phyloP scores from a whole-genome alignment of 2,888 invertebrate genomes.

The Saturnia pavonia region DNA sequence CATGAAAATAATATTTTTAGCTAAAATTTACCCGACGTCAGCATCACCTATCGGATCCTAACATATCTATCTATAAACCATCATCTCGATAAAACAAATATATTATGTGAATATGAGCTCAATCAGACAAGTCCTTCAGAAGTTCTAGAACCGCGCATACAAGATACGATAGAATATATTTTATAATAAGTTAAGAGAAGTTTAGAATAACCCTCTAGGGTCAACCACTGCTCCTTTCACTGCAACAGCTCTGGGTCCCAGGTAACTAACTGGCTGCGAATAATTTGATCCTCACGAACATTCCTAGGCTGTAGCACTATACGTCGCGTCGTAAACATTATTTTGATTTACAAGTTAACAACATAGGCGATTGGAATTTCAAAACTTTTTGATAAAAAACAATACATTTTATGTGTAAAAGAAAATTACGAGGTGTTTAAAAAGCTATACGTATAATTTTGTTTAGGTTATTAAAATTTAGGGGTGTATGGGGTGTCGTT shows the following conservation, averaged over 20 bases:
- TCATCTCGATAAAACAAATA: too few species aligned
- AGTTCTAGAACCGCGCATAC: too few species aligned
- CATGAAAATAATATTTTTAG: too few species aligned
- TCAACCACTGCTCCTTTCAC: constrained; percentile 41
- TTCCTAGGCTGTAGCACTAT: constrained; percentile 29
- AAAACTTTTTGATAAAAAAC: background rate
- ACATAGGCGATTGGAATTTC: background rate
- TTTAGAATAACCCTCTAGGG: constrained; percentile 25
- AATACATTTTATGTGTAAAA: background rate
- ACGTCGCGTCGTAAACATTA: constrained; percentile 1
- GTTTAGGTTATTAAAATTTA: too few species aligned
- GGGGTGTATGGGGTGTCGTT: too few species aligned
- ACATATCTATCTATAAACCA: too few species aligned
- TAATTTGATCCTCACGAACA: constrained; percentile 40
- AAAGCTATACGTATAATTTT: background rate
- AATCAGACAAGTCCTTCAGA: too few species aligned
- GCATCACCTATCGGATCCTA: too few species aligned
- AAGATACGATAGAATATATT: background rate
- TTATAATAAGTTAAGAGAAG: background rate
- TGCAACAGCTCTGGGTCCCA: constrained; percentile 23
- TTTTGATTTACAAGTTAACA: background rate
- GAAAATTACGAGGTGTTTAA: background rate
- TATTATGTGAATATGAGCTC: too few species aligned
- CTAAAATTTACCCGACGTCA: too few species aligned
- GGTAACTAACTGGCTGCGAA: constrained; percentile 32